A percentile compares a stretch with the other conserved stretches of the same genome.
Evolutionary conservation across 1,140 invertebrate species (phyloP).

Genomic region (Epicauta chinensis): DNA sequence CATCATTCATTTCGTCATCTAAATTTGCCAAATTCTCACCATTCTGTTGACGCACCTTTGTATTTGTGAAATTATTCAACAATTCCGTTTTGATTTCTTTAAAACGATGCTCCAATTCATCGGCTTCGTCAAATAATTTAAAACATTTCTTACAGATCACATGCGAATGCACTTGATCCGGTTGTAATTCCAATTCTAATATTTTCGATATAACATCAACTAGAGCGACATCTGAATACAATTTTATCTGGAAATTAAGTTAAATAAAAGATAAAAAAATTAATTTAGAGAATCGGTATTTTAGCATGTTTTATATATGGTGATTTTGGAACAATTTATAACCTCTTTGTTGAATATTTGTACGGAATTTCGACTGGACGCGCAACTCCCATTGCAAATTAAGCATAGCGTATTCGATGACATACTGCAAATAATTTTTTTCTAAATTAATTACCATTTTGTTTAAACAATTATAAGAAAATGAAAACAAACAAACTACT

Average conservation of each 20-base stretch:
- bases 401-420: conserved; percentile 40
- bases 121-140: conserved; percentile 54
- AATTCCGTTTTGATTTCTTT: conserved; percentile 33
- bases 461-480: too few species aligned
- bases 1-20: conserved; percentile 5
- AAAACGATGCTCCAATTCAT: conserved; percentile 48
- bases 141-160: conserved; percentile 60
- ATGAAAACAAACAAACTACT: too few species aligned
- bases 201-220: conserved; percentile 44
- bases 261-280: not conserved
- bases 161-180: conserved; percentile 47
- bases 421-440: too few species aligned
- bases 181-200: conserved; percentile 46
- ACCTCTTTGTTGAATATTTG: conserved; percentile 47
- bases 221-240: conserved; percentile 44
- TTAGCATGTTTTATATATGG: too few species aligned
- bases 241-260: conserved; percentile 22
- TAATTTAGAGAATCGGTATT: too few species aligned
- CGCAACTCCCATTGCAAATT: conserved; percentile 50
- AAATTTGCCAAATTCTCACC: conserved; percentile 16
- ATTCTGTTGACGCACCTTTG: conserved; percentile 24
- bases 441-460: too few species aligned
- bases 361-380: conserved; percentile 48
- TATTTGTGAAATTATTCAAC: conserved; percentile 25
- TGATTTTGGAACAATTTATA: conserved; percentile 1